Percentiles rank a stretch among this genome's conserved stretches.
phyloP scores from a whole-genome alignment of 1,140 invertebrate genomes.

The Lucilia sericata region DNA sequence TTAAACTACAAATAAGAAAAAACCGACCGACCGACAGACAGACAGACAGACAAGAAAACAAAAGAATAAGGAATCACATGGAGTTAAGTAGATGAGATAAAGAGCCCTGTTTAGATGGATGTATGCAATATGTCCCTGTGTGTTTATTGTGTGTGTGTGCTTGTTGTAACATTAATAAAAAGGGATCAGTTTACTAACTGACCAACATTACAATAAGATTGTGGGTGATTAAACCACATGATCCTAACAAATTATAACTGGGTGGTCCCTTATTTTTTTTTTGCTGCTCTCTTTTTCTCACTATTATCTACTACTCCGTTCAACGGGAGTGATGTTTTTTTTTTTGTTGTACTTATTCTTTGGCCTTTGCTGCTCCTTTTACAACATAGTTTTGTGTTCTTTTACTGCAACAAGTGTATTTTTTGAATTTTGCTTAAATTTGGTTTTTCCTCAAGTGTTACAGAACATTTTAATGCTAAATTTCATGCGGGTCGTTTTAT shows the following conservation, averaged over 20 bases:
- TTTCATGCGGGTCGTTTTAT: background rate
- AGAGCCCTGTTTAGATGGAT: background rate
- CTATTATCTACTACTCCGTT: no score
- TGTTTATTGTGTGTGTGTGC: background rate
- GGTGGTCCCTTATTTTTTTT: background rate
- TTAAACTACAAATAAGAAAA: background rate
- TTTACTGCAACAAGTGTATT: conserved; percentile 4
- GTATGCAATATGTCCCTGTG: background rate
- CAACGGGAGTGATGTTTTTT: no score
- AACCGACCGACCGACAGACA: conserved; percentile 18
- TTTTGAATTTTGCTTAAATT: background rate
- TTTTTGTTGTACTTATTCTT: no score
- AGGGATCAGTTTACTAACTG: conserved; percentile 42
- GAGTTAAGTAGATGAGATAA: conserved; percentile 29
- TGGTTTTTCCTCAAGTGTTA: background rate
- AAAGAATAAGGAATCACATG: conserved; percentile 24
- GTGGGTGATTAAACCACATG: conserved; percentile 41
- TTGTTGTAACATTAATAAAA: conserved; percentile 33
- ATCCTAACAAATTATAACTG: conserved; percentile 22
- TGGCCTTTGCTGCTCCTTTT: no score
- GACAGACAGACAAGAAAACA: background rate
- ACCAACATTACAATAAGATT: conserved; percentile 38
- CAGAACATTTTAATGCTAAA: background rate
- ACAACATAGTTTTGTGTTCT: background rate
- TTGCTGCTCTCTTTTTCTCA: no score